These are phyloP conservation scores for Cryptoblepharus egeriae DNA, from an alignment of 2,797 vertebrate species.

Conservation along the genomic window DNA sequence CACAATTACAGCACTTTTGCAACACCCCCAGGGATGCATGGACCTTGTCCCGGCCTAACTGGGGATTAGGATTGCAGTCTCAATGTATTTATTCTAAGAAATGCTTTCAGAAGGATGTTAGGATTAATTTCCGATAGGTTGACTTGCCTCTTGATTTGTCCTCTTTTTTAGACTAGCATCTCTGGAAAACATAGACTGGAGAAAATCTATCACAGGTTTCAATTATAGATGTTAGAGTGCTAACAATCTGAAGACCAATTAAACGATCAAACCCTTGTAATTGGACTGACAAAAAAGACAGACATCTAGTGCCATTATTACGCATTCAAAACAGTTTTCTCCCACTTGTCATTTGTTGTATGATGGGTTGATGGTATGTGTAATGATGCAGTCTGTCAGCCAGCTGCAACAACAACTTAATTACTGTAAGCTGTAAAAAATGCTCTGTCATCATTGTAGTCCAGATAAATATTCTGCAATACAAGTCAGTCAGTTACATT, in stretches of 20 bases:
- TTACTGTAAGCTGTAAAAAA: constrained; percentile 54
- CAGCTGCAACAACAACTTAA: constrained; percentile 67
- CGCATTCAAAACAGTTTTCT: constrained; percentile 49
- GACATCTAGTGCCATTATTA: constrained; percentile 48
- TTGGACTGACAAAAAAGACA: constrained; percentile 21
- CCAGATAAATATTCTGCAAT: constrained; percentile 46
- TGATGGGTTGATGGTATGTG: constrained; percentile 38
- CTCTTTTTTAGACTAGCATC: neutral
- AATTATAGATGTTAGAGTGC: too few relatives aligned
- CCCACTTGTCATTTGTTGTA: constrained; percentile 57
- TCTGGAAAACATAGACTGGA: neutral
- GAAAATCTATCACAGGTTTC: constrained; percentile 30
- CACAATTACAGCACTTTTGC: too few relatives aligned
- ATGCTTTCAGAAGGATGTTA: neutral
- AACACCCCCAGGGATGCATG: too few relatives aligned
- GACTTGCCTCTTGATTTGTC: neutral
- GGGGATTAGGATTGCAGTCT: too few relatives aligned
- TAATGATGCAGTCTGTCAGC: constrained; percentile 53
- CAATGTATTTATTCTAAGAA: neutral
- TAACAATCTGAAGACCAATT: constrained; percentile 40
- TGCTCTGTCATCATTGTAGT: constrained; percentile 47
- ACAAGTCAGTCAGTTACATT: constrained; percentile 52
- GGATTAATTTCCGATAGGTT: constrained; percentile 18
- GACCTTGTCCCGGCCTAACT: too few relatives aligned
- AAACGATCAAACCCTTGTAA: constrained; percentile 44